Base-by-base conservation (phyloP, 2,888 invertebrate genomes). In the Pristionchus exspectatus region DNA sequence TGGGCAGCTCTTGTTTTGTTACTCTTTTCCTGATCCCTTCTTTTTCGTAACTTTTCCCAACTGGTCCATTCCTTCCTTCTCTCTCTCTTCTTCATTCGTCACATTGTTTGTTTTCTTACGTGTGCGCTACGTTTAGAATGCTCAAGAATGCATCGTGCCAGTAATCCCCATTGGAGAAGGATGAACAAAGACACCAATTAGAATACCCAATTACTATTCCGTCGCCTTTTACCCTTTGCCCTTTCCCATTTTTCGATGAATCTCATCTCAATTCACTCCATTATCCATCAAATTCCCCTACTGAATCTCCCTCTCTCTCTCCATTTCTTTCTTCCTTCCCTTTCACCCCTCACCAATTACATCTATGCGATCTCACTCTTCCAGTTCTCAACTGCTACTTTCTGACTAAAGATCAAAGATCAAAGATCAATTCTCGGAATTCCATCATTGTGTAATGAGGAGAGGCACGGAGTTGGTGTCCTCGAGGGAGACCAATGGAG, bases 401-500 rank as follows among this genome's bases (percentile, higher is more conserved):
- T 74, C 69, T 27, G 74, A 21, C 16, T 27, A 30, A n/a, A 63
- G 63, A 63, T 24, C 63, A 63, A 63, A 74, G 38, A 38, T 38
- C 74, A 74, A 38, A 74, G 74, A 38, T 33, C 74, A 63, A 74
- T 38, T 1, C 3, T 74, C 21, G 33, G 30, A 16, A 30, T 38
- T 74, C 38, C 69, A 72, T 72, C 69, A 72, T 33, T 27, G 30
- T 38, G 50, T 27, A 59, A 87, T 87, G 87, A 66, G 87, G 50
- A 59, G 54, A 30, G 87, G 87, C 12, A 87, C 66, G 30, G 87
- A 87, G 33, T 87, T 87, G 69, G 69, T 54, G 30, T 87, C 87
- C 38, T 87, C 87, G 69, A 87, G 87, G 50, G 87, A 87, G 16
- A 30, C 44, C 44, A 24, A n/a, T 18, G 63, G 85, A 30, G 87